Conservation (phyloP, 2,113 vertebrate species). For the Apodemus speciosus region DNA sequence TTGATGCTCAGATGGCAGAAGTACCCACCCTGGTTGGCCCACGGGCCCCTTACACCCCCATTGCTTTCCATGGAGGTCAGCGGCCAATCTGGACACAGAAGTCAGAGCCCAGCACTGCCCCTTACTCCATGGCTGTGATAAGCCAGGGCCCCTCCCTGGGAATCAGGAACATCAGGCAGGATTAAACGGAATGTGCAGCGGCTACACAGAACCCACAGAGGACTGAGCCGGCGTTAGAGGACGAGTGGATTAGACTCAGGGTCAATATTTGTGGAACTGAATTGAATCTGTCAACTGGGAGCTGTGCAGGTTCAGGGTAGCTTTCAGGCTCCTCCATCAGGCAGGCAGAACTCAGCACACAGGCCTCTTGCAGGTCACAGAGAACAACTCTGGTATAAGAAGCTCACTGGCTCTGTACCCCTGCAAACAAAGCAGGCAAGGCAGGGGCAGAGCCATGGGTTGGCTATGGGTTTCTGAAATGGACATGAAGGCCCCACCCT, state of each 20-base stretch:
- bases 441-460: neutral
- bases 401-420: neutral
- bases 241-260: slow-evolving; percentile 61
- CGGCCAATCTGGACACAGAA: neutral
- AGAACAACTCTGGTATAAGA: neutral
- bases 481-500: neutral
- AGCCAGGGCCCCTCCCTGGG: neutral
- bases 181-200: neutral
- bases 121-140: neutral
- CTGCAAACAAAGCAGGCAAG: neutral
- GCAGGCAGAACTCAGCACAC: neutral
- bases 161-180: neutral
- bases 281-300: slow-evolving; percentile 65
- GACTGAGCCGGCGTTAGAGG: neutral
- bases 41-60: neutral
- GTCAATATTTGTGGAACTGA: slow-evolving; percentile 77
- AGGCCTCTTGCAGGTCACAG: neutral
- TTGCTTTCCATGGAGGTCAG: neutral
- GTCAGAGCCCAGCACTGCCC: neutral
- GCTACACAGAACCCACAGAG: neutral
- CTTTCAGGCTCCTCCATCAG: slow-evolving; percentile 1
- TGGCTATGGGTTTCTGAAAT: neutral
- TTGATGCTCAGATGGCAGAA: neutral
- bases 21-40: neutral
- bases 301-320: slow-evolving; percentile 4